These are phyloP conservation scores for Silurus lanzhouensis DNA, from an alignment of 2,797 vertebrate genomes.

Conservation along the genomic window DNA sequence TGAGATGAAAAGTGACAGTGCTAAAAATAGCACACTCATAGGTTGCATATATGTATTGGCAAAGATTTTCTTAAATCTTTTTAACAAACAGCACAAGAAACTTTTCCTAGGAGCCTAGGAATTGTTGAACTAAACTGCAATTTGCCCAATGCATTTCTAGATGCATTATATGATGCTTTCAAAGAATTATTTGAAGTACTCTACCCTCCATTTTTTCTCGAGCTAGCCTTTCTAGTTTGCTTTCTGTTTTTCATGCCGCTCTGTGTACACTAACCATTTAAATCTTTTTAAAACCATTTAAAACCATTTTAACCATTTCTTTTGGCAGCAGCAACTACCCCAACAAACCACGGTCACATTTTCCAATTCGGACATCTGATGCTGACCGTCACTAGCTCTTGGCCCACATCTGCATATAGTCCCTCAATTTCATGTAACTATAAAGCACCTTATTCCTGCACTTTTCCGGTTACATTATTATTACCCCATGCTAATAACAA, in stretches of 20 bases:
- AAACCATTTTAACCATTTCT: neutral
- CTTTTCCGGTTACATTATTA: neutral
- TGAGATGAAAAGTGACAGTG: neutral
- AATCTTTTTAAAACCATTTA: too few relatives aligned
- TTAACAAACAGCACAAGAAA: neutral
- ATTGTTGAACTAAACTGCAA: neutral
- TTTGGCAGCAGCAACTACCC: neutral
- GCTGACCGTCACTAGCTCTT: neutral
- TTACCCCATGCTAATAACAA: conserved; percentile 3
- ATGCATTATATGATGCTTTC: neutral
- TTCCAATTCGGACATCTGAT: neutral
- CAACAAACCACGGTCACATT: neutral
- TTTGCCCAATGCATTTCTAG: neutral
- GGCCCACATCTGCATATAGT: neutral
- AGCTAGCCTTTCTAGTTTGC: neutral
- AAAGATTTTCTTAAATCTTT: neutral
- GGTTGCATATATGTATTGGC: neutral
- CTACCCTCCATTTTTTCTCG: neutral
- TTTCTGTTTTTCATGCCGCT: neutral
- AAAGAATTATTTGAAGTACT: neutral
- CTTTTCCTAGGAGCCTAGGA: neutral
- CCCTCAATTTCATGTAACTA: neutral
- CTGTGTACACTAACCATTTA: too few relatives aligned
- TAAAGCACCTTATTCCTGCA: neutral
- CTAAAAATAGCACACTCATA: neutral